Conservation (phyloP, 2,113 vertebrate species). For the Hemicordylus capensis region DNA sequence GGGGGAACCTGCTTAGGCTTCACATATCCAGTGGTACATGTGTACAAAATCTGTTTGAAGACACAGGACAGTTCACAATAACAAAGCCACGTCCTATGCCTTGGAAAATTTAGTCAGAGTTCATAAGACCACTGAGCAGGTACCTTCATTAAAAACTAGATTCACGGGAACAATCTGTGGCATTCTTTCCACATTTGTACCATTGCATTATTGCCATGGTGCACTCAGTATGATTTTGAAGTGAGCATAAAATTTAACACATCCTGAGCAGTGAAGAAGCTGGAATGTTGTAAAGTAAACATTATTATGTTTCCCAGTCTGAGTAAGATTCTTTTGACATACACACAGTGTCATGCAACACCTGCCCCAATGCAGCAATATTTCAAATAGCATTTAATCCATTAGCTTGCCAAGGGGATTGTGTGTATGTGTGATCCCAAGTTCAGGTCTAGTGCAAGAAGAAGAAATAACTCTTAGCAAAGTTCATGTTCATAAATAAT, state of each 20-base stretch:
- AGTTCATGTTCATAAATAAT: not conserved
- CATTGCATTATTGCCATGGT: not conserved
- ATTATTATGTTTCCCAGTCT: not conserved
- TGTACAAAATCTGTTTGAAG: not conserved
- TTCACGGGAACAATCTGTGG: not conserved
- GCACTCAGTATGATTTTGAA: slow-evolving; percentile 39
- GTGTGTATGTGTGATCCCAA: not conserved
- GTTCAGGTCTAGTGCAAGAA: not conserved
- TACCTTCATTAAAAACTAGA: not conserved
- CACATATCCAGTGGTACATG: not conserved
- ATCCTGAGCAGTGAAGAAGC: not conserved
- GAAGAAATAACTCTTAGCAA: not conserved
- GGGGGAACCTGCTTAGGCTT: not conserved
- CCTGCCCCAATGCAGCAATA: not conserved
- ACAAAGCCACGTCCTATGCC: not conserved
- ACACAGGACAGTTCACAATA: not conserved
- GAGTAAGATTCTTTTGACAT: not conserved
- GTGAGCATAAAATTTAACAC: not conserved
- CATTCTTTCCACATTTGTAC: not conserved
- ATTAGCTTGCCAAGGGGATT: not conserved
- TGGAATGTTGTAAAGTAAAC: not conserved
- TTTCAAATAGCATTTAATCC: not conserved
- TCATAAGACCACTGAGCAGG: not conserved
- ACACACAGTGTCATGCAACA: too few relatives aligned
- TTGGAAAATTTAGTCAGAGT: not conserved